phyloP scores from a whole-genome alignment of 2,888 invertebrate species.

The Scaptomyza polygonia region DNA sequence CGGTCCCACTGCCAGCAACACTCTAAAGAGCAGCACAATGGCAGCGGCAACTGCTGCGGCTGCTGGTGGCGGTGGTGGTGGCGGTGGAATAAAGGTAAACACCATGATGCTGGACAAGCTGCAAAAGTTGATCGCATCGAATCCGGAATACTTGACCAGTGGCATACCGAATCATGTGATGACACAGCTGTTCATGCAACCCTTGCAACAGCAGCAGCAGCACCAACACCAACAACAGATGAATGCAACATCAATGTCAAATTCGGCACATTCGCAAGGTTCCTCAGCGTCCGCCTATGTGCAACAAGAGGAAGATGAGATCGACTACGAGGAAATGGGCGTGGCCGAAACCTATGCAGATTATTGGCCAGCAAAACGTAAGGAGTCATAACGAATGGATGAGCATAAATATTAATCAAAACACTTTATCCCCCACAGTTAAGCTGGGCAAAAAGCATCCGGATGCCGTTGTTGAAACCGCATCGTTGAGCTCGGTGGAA shows the following conservation, averaged over 20 bases:
- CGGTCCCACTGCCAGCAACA: background rate
- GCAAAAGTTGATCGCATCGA: constrained; percentile 82
- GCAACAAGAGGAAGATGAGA: constrained; percentile 89
- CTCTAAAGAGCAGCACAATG: background rate
- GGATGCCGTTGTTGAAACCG: constrained; percentile 99
- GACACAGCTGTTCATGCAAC: constrained; percentile 87
- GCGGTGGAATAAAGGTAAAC: constrained; percentile 71
- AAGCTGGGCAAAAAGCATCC: constrained; percentile 98
- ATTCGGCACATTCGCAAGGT: constrained; percentile 29
- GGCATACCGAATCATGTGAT: constrained; percentile 86
- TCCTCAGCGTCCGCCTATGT: constrained; percentile 44
- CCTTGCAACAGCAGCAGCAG: constrained; percentile 73
- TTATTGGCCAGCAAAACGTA: constrained; percentile 98
- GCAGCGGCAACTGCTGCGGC: constrained; percentile 40
- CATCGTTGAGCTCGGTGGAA: constrained; percentile 97
- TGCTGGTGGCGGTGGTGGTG: constrained; percentile 23
- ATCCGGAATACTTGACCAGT: constrained; percentile 84
- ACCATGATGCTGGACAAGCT: constrained; percentile 82
- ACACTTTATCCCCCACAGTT: too few species aligned
- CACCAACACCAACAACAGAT: background rate
- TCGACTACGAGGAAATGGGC: constrained; percentile 98
- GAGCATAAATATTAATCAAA: too few species aligned
- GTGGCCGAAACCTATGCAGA: constrained; percentile 99
- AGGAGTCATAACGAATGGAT: too few species aligned
- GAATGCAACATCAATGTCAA: constrained; percentile 30